phyloP scores from a whole-genome alignment of 2,797 vertebrate species.

The Tympanoctomys barrerae region DNA sequence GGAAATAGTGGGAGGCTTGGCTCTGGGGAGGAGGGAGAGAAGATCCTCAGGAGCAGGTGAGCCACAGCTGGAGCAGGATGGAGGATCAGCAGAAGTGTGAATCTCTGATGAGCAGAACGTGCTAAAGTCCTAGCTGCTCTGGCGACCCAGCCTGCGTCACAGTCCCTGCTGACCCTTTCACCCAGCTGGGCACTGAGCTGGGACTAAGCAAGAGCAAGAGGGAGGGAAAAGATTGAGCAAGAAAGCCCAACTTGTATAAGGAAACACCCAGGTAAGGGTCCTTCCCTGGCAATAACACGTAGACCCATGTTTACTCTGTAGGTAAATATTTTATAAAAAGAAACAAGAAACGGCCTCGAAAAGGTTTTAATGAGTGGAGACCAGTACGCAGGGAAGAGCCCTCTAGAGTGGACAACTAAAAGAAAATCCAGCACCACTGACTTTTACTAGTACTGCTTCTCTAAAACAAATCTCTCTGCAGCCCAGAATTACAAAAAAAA shows the following conservation, averaged over 20 bases:
- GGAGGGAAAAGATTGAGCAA: background rate
- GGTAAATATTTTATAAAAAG: background rate
- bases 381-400: background rate
- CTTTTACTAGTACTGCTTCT: background rate
- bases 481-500: conserved; percentile 40
- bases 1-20: background rate
- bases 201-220: no score
- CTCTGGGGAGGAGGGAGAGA: no score
- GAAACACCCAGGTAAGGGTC: background rate
- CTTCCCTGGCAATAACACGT: background rate
- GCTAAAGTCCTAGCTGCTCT: background rate
- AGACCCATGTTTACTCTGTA: background rate
- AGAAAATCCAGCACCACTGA: background rate
- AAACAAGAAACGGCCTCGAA: background rate
- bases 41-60: background rate
- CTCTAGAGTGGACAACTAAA: background rate
- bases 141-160: fast-evolving
- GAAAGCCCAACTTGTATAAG: background rate
- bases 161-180: fast-evolving
- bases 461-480: conserved; percentile 64
- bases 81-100: no score
- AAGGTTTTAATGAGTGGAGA: conserved; percentile 23
- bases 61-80: background rate
- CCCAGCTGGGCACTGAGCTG: background rate
- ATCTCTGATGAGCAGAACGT: background rate